Percentiles rank a stretch among this genome's conserved stretches.
These are phyloP conservation scores for Crax fasciolata DNA, from an alignment of 2,797 vertebrate species.

Conservation along the genomic window DNA sequence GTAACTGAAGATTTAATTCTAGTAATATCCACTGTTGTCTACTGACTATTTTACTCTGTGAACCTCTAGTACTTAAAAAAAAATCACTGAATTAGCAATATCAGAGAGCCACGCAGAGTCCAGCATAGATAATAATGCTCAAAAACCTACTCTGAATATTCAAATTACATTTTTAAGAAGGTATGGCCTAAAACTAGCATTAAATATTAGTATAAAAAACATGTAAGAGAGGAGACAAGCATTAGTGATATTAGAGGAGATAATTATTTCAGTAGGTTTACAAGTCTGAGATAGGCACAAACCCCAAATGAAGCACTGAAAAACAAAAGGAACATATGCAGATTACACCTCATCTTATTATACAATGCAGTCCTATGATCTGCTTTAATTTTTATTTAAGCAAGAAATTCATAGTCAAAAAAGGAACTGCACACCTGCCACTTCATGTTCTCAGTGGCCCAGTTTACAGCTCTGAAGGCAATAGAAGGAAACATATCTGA, in stretches of 20 bases:
- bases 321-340: background rate
- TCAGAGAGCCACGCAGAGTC: background rate
- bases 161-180: background rate
- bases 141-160: background rate
- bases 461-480: background rate
- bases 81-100: background rate
- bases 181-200: background rate
- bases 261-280: background rate
- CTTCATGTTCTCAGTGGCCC: background rate
- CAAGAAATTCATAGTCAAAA: background rate
- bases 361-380: background rate
- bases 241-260: background rate
- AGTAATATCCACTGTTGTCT: background rate
- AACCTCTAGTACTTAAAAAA: background rate
- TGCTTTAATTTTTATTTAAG: background rate
- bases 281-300: background rate
- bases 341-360: background rate
- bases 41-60: background rate
- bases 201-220: background rate
- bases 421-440: background rate
- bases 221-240: background rate
- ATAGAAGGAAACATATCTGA: background rate
- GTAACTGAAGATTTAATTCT: background rate
- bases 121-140: background rate
- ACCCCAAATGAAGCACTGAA: background rate